Evolutionary conservation across 2,797 vertebrate genomes (phyloP), one percentile per base, ranked within the genome.

Genomic region (Oceanodroma leucorhoa): DNA sequence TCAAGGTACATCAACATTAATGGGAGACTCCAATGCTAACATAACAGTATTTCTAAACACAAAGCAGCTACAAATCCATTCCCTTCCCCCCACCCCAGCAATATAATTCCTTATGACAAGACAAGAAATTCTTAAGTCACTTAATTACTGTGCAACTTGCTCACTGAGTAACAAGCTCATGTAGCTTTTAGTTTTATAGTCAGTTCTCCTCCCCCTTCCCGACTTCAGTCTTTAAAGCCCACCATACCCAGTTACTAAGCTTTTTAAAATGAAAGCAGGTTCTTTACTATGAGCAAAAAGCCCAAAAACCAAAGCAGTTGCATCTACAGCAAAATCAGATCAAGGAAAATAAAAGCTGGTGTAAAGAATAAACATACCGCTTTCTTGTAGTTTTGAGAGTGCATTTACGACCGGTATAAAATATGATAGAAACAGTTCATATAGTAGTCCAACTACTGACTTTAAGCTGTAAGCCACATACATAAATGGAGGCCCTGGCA

Each of bases 361-460:
- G 98, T 98, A 98, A 99, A 98, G 98, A 98, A 98, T 98, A 98
- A 98, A 99, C 99, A 99, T 99, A 99, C 99, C 99, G 99, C 99
- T 98, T 99, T 99, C 99, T 98, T 98, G 99, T 98, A 98, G 98
- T 98, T 99, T 98, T 99, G 99, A 98, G 98, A 98, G 98, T 98
- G 98, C 98, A 98, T 98, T 98, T 98, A 98, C 98, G 98, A 98
- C 98, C 98, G 98, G 98, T 98, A 98, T 98, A 98, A 98, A 98
- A 98, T 98, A 98, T 98, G 98, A 98, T 97, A 98, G 98, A 98
- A 98, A 99, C 98, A 98, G 99, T 99, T 99, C 99, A 98, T 99
- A 98, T 83, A 98, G 98, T 98, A 99, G 99, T 99, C 99, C 99
- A 99, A 98, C 98, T 99, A 99, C 98, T 98, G 98, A 98, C 98